Conservation (phyloP, 2,888 invertebrate genomes). For the Nephrocerus scutellatus region DNA sequence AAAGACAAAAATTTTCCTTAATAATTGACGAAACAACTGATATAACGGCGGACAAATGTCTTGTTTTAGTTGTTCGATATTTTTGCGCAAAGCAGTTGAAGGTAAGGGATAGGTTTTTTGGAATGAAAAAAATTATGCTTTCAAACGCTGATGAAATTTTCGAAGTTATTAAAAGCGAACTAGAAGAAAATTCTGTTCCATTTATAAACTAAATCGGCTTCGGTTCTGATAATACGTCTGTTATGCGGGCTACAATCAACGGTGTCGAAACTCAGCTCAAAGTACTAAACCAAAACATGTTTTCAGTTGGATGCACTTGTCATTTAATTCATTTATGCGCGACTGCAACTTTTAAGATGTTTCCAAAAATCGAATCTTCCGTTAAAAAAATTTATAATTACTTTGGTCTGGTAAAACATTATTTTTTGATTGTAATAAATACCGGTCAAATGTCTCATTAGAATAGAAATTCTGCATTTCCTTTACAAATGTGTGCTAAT, state of each 20-base stretch:
- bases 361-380: conserved; percentile 3
- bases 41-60: too few relatives aligned
- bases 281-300: background rate
- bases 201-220: conserved; percentile 5
- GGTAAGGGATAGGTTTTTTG: conserved; percentile 3
- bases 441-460: too few relatives aligned
- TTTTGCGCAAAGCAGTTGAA: background rate
- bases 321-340: conserved; percentile 4
- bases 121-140: conserved; percentile 1
- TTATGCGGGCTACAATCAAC: conserved; percentile 1
- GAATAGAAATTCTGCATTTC: too few relatives aligned
- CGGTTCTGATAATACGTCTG: conserved; percentile 1
- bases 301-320: conserved; percentile 2
- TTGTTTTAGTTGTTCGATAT: too few relatives aligned
- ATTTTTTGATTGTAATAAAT: too few relatives aligned
- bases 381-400: conserved; percentile 6
- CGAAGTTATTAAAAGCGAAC: conserved; percentile 1
- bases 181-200: background rate
- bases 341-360: background rate
- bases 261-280: conserved; percentile 4
- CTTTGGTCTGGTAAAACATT: too few relatives aligned
- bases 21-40: too few relatives aligned
- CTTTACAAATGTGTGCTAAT: too few relatives aligned
- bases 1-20: too few relatives aligned
- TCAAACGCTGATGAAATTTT: conserved; percentile 2